phyloP scores from a whole-genome alignment of 1,140 invertebrate genomes.

The Dreissena rostriformis region DNA sequence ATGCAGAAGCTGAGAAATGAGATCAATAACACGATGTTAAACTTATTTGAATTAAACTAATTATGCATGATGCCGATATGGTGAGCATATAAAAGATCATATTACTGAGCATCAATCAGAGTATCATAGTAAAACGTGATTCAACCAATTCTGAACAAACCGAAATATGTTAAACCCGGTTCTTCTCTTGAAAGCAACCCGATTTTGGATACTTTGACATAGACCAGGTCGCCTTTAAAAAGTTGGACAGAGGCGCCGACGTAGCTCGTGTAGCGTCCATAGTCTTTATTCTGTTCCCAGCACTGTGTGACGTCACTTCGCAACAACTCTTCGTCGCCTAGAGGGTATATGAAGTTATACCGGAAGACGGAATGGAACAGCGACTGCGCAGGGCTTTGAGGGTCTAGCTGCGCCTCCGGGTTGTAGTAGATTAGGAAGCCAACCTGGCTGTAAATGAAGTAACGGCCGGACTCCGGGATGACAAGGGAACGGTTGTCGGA shows the following conservation, averaged over 20 bases:
- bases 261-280: constrained; percentile 50
- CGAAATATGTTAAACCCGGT: constrained; percentile 34
- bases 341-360: constrained; percentile 41
- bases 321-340: constrained; percentile 14
- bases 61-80: no score
- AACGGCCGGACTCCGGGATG: constrained; percentile 27
- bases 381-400: not conserved
- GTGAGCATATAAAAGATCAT: no score
- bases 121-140: not conserved
- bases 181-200: not conserved
- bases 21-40: no score
- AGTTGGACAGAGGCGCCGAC: constrained; percentile 27
- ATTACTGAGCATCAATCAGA: no score
- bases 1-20: no score
- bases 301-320: constrained; percentile 33
- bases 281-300: constrained; percentile 47
- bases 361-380: constrained; percentile 37
- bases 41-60: no score
- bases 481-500: constrained; percentile 23
- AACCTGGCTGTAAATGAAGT: constrained; percentile 50
- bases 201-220: constrained; percentile 22
- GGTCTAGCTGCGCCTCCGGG: not conserved
- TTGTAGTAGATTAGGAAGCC: constrained; percentile 41
- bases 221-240: constrained; percentile 43
- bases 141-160: constrained; percentile 39